Evolutionary conservation across 1,140 invertebrate genomes (phyloP), one percentile per base, ranked within the genome.

Genomic region (Chironomus striatipennis): DNA sequence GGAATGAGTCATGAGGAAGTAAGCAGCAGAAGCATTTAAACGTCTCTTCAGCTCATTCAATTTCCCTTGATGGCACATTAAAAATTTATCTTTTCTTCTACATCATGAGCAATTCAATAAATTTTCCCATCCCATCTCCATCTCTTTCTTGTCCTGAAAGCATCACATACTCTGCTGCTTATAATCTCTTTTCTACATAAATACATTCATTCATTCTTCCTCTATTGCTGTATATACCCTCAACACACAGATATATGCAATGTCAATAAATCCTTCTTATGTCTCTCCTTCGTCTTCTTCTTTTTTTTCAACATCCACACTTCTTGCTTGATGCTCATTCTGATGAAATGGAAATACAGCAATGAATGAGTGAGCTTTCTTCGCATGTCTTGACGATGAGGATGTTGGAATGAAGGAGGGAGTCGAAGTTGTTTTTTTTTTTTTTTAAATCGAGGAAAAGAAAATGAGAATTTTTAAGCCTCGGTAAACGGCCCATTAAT

Each of bases 401-500:
- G 24, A 34, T 34, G 24, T 2, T 2, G 24, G 24, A 34, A 34
- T 34, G 24, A 34, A 34, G 24, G 24, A 34, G n/a, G n/a, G n/a
- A n/a, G n/a, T n/a, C n/a, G n/a, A n/a, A n/a, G n/a, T n/a, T n/a
- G n/a, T n/a, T n/a, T n/a, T 34, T 5, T 1, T 5, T 2, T 5
- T 34, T 34, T 1, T 34, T 34, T 34, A 34, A 34, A 34, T 34
- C 24, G 24, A 34, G 24, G 24, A 34, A 34, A 34, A 34, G 47
- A n/a, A n/a, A 57, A 57, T 21, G 65, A 70, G 65, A 18, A 18
- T 18, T 70, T 70, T 70, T 70, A 70, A 70, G 65, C 65, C 65
- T 20, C 6, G 20, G 20, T 70, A 70, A 70, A 70, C 65, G 65
- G 65, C 65, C 65, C 65, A 70, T 70, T 70, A 70, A 70, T 70